phyloP scores from a whole-genome alignment of 2,797 vertebrate genomes.

The Sorex maritimensis region DNA sequence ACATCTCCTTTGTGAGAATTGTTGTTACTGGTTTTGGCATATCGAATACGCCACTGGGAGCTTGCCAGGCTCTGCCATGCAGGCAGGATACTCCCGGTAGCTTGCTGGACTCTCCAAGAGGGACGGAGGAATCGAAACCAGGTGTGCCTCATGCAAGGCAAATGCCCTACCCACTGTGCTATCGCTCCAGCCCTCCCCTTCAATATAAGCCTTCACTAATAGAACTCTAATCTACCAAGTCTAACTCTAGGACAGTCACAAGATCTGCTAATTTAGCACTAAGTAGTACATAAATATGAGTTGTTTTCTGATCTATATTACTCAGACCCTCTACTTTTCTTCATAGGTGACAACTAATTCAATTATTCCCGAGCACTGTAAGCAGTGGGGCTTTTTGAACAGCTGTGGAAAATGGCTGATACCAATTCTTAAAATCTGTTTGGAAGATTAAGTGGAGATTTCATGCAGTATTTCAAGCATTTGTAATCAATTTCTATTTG shows the following conservation, averaged over 20 bases:
- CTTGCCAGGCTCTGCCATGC: too few relatives aligned
- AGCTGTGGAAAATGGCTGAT: slow-evolving; percentile 80
- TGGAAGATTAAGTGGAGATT: slow-evolving; percentile 82
- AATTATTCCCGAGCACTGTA: slow-evolving; percentile 27
- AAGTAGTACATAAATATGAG: slow-evolving; percentile 36
- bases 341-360: slow-evolving; percentile 54
- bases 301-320: slow-evolving; percentile 70
- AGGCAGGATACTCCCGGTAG: too few relatives aligned
- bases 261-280: slow-evolving; percentile 16
- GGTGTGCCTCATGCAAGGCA: too few relatives aligned
- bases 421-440: slow-evolving; percentile 76
- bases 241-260: slow-evolving; percentile 2
- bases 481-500: slow-evolving; percentile 82
- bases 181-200: background rate
- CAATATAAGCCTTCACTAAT: slow-evolving; percentile 32
- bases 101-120: too few relatives aligned
- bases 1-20: too few relatives aligned
- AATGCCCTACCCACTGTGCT: too few relatives aligned
- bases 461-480: slow-evolving; percentile 78
- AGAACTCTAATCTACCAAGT: slow-evolving; percentile 19
- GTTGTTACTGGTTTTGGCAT: too few relatives aligned
- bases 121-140: too few relatives aligned
- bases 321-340: slow-evolving; percentile 16
- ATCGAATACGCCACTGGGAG: too few relatives aligned
- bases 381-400: slow-evolving; percentile 58